phyloP scores from a whole-genome alignment of 2,113 vertebrate species.

The Elachura formosa region DNA sequence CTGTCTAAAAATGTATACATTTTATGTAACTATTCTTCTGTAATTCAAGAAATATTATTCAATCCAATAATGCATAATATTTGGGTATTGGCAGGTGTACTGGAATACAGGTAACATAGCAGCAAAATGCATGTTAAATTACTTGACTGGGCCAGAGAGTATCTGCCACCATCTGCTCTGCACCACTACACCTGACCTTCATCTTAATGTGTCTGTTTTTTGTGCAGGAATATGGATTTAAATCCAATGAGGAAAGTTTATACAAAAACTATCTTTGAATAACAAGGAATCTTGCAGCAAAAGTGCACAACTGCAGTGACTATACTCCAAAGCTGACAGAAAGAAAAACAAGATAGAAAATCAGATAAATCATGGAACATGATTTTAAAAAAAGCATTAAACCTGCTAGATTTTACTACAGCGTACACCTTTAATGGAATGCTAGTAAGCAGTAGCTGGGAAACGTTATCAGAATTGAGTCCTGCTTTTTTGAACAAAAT shows the following conservation, averaged over 20 bases:
- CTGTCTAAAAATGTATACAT: neutral
- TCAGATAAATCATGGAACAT: neutral
- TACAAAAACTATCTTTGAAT: neutral
- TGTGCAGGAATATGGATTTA: neutral
- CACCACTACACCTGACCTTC: neutral
- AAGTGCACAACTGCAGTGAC: accelerated
- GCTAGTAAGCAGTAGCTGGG: neutral
- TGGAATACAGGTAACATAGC: neutral
- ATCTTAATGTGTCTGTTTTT: accelerated
- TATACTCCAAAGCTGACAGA: neutral
- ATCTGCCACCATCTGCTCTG: neutral
- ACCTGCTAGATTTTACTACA: neutral
- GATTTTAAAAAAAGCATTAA: neutral
- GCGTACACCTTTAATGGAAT: neutral
- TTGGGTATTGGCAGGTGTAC: neutral
- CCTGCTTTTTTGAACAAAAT: neutral
- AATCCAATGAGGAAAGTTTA: neutral
- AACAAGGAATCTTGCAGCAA: neutral
- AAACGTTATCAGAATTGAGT: neutral
- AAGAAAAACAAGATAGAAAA: neutral
- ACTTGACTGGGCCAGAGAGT: neutral
- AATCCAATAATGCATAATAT: neutral
- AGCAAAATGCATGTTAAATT: neutral
- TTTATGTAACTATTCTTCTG: neutral
- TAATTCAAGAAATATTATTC: neutral